Evolutionary conservation across 2,113 vertebrate genomes (phyloP), one percentile per base, ranked within the genome.

Genomic region (Bombycilla garrulus): DNA sequence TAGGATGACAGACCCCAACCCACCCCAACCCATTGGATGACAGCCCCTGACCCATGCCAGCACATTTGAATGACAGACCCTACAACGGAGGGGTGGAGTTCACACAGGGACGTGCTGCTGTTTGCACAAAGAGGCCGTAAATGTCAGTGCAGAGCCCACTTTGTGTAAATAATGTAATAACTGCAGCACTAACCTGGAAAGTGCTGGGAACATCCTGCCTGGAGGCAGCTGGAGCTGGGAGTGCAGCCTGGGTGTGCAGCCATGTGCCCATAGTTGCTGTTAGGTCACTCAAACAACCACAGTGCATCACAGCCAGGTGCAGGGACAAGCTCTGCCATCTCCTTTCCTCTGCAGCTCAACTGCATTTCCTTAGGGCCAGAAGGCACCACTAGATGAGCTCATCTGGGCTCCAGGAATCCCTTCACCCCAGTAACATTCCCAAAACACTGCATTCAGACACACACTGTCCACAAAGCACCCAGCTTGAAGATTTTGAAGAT

Each of bases 241-340:
- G 72, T 29, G 45, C 90, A 91, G 84, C 72, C 35, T 11, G 53
- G 57, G 23, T 1, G 3, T 16, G 77, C 57, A 45, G 57, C 14
- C 3, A 0, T 4, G 72, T 26, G 54, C 71, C 74, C 65, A 4
- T 25, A 0, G 0, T 4, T 50, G 65, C 64, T 0, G 0, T 28
- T 23, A 48, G 26, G n/a, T 22, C 71, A 42, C 64, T 3, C 21
- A 5, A 4, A 10, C 38, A 10, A 50, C 29, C n/a, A 15, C 3
- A 0, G 33, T 0, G 0, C 17, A 20, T 23, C 74, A 51, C 35
- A 73, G 58, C 10, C 47, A 50, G 48, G 12, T 14, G 48, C 67
- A 3, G 29, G 31, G 23, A 77, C 23, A 10, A 26, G 26, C 1
- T 2, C 57, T 69, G 35, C 15, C 53, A 50, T 3, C 66, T 72